Conservation (phyloP, 2,888 invertebrate species). For the Aradus depressus region DNA sequence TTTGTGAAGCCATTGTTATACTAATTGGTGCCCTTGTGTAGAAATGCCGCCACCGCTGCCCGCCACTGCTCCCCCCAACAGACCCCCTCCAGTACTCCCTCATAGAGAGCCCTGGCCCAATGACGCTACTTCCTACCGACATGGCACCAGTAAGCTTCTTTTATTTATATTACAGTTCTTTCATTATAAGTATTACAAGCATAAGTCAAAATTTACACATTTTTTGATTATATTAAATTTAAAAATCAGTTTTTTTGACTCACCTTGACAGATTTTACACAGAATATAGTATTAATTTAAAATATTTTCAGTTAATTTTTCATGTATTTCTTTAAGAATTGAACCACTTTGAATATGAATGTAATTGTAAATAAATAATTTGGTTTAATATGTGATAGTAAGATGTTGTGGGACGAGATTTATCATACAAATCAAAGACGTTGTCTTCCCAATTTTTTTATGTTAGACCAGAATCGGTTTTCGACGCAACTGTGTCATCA, state of each 20-base stretch:
- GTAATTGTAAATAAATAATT: too few relatives aligned
- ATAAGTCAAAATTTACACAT: background rate
- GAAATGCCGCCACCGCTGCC: conserved; percentile 48
- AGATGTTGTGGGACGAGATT: too few relatives aligned
- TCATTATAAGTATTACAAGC: background rate
- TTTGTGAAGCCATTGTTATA: too few relatives aligned
- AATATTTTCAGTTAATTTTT: background rate
- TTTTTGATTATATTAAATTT: background rate
- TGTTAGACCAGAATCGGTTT: too few relatives aligned
- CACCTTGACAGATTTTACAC: background rate
- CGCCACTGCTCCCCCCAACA: conserved; percentile 43
- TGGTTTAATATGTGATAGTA: too few relatives aligned
- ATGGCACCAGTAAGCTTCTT: conserved; percentile 29
- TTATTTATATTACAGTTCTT: background rate
- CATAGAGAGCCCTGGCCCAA: conserved; percentile 32
- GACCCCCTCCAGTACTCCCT: conserved; percentile 20
- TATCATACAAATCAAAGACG: too few relatives aligned
- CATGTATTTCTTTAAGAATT: background rate
- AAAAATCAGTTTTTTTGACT: background rate
- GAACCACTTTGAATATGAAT: too few relatives aligned
- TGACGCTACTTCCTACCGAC: conserved; percentile 30
- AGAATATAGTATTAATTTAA: background rate
- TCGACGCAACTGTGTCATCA: too few relatives aligned
- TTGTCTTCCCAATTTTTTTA: too few relatives aligned
- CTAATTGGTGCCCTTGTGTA: too few relatives aligned